These are phyloP conservation scores for Fulmarus glacialis DNA, from an alignment of 2,113 vertebrate genomes.

Conservation along the genomic window DNA sequence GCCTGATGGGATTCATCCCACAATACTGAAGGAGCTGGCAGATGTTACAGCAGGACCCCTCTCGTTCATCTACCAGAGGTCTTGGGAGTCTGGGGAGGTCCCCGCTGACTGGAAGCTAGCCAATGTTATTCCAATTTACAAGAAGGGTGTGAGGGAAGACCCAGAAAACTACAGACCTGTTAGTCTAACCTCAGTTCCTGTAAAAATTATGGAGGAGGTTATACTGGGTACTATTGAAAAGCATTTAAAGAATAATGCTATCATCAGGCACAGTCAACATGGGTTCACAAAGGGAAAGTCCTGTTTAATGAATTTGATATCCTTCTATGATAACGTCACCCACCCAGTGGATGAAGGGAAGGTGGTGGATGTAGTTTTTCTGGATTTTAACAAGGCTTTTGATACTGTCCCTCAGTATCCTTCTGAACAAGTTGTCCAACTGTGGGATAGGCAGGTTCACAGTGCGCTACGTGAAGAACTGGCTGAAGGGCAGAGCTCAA, in stretches of 20 bases:
- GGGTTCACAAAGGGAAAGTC: not conserved
- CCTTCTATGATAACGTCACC: not conserved
- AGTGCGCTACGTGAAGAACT: not conserved
- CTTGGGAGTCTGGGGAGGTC: not conserved
- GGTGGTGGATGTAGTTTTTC: not conserved
- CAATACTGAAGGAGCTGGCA: not conserved
- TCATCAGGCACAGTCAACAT: not conserved
- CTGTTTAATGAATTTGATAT: not conserved
- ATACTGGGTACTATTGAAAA: not conserved
- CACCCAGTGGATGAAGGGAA: not conserved
- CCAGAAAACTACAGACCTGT: not conserved
- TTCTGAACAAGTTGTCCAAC: not conserved
- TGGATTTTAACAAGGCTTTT: not conserved
- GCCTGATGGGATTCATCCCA: not conserved
- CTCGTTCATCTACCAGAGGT: not conserved
- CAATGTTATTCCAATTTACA: not conserved
- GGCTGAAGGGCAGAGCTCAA: not conserved
- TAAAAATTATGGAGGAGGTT: not conserved
- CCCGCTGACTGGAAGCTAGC: not conserved
- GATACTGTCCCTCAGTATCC: not conserved
- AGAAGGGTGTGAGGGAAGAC: not conserved
- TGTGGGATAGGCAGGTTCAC: not conserved
- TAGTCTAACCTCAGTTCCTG: not conserved
- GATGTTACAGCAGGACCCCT: not conserved
- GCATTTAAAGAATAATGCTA: not conserved